These are phyloP conservation scores for Apeira syringaria DNA, from an alignment of 2,888 invertebrate species.

Conservation along the genomic window DNA sequence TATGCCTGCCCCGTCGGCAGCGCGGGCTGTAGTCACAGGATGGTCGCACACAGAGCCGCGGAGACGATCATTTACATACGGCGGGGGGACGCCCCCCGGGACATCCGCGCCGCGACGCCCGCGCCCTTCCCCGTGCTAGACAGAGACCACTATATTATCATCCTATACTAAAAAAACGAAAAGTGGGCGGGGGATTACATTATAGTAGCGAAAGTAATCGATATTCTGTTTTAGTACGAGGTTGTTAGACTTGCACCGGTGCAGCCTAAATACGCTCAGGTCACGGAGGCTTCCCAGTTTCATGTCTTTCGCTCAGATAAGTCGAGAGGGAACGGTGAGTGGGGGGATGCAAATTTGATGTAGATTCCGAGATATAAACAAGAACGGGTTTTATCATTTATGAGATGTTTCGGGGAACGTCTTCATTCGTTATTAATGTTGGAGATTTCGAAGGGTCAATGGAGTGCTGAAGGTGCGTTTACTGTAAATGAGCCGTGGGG, in stretches of 20 bases:
- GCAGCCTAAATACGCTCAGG: constrained; percentile 76
- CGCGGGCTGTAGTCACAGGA: constrained; percentile 40
- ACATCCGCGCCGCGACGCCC: constrained; percentile 64
- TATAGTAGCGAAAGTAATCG: constrained; percentile 85
- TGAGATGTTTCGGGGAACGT: constrained; percentile 29
- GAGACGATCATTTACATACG: constrained; percentile 84
- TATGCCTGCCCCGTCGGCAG: constrained; percentile 1
- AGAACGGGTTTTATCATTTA: constrained; percentile 44
- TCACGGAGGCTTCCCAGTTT: constrained; percentile 55
- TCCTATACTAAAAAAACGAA: constrained; percentile 78
- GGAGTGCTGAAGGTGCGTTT: constrained; percentile 66
- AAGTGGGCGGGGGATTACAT: constrained; percentile 85
- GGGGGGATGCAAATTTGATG: constrained; percentile 19
- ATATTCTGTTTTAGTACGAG: constrained; percentile 83
- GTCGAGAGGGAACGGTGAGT: not conserved
- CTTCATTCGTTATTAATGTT: constrained; percentile 63
- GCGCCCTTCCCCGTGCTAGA: constrained; percentile 53
- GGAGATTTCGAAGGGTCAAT: constrained; percentile 60
- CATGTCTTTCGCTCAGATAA: constrained; percentile 41
- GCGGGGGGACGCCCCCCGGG: constrained; percentile 55
- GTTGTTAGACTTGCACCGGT: constrained; percentile 78
- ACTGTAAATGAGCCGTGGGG: constrained; percentile 73
- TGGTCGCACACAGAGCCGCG: constrained; percentile 63
- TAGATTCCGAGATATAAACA: constrained; percentile 44
- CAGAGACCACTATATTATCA: constrained; percentile 77